A percentile compares a stretch with the other conserved stretches of the same genome.
phyloP scores from a whole-genome alignment of 1,140 invertebrate species.

The Matsumurasca onukii region DNA sequence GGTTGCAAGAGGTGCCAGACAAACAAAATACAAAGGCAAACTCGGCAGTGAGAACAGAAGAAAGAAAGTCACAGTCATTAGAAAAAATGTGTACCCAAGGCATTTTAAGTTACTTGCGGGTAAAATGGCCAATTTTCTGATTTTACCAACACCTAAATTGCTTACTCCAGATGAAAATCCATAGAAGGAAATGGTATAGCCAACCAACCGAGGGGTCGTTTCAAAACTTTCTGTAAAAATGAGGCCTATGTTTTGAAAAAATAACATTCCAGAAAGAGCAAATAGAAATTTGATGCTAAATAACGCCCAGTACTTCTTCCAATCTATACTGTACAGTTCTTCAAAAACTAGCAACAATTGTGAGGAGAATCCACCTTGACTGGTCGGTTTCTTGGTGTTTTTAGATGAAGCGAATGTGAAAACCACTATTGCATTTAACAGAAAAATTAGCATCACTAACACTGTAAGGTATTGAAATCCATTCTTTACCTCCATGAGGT shows the following conservation, averaged over 20 bases:
- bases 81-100: constrained; percentile 54
- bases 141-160: constrained; percentile 50
- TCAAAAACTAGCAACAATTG: constrained; percentile 10
- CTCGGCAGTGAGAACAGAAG: constrained; percentile 50
- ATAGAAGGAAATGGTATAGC: constrained; percentile 63
- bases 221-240: constrained; percentile 56
- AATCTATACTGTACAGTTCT: constrained; percentile 52
- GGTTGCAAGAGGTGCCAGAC: constrained; percentile 53
- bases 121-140: constrained; percentile 50
- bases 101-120: constrained; percentile 50
- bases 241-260: constrained; percentile 43
- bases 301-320: constrained; percentile 56
- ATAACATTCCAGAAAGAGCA: constrained; percentile 55
- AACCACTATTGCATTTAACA: constrained; percentile 53
- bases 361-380: neutral
- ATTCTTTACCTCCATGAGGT: constrained; percentile 73
- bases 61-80: constrained; percentile 51
- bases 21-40: constrained; percentile 51
- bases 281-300: constrained; percentile 58
- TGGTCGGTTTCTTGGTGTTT: neutral
- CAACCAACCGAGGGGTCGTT: constrained; percentile 56
- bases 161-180: constrained; percentile 55
- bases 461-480: constrained; percentile 56
- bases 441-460: constrained; percentile 52
- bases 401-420: constrained; percentile 44